Percentiles rank a stretch among this genome's conserved stretches.
phyloP scores from a whole-genome alignment of 2,113 vertebrate genomes.

The Cavia aperea region DNA sequence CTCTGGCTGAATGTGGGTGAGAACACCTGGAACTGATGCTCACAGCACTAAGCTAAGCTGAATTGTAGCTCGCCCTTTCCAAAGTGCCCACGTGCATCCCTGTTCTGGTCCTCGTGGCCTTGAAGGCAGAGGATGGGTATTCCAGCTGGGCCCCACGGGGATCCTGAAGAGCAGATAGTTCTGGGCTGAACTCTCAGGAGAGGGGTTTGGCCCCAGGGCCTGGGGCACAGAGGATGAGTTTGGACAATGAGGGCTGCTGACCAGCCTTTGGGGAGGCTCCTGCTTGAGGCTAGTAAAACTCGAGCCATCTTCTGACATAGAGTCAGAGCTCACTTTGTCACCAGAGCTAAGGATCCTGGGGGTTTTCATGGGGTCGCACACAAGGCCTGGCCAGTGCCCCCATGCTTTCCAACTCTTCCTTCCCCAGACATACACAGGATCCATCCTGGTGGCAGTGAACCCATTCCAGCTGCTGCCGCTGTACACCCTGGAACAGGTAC shows the following conservation, averaged over 20 bases:
- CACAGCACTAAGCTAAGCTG: too few species aligned
- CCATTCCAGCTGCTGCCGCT: conserved; percentile 93
- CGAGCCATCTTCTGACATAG: too few species aligned
- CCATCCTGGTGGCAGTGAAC: conserved; percentile 96
- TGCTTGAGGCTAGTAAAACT: not conserved
- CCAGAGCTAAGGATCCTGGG: too few species aligned
- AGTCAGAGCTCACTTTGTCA: too few species aligned
- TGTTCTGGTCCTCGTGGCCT: not conserved
- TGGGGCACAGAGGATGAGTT: rapidly evolving
- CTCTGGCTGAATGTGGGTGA: not conserved
- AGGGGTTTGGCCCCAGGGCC: not conserved
- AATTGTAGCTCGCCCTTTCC: not conserved
- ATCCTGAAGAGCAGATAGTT: not conserved
- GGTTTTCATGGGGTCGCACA: too few species aligned
- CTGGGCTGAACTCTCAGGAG: not conserved
- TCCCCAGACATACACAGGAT: conserved; percentile 92
- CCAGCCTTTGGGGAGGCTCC: not conserved
- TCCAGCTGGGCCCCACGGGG: not conserved
- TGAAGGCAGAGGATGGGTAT: not conserved
- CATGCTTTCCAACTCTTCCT: not conserved
- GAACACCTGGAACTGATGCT: not conserved
- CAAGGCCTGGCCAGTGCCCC: too few species aligned
- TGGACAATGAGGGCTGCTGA: not conserved
- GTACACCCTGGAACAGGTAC: conserved; percentile 89
- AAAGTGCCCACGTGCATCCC: not conserved